Base-by-base conservation (phyloP, 2,797 vertebrate species). In the Allobates femoralis region DNA sequence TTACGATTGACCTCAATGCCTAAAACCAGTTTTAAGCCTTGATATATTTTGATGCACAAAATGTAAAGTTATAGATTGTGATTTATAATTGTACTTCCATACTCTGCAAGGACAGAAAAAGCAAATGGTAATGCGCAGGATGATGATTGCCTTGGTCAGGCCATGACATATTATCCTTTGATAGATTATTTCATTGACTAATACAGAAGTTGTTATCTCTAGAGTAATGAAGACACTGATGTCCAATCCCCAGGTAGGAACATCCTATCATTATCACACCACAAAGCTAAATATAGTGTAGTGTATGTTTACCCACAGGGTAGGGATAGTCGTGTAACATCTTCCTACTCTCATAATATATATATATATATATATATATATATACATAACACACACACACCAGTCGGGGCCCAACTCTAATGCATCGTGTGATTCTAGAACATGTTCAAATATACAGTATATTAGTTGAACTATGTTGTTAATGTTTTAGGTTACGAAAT, bases 341-440 rank as follows among this genome's bases (percentile, higher is more conserved):
- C 10, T 53, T 66, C 28, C 16, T 34, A 11, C 28, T 30, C 62
- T 5, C 62, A 66, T 66, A 41, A n/a, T n/a, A 64, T n/a, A 8
- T 53, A 56, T 55, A 50, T 37, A 37, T 32, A 71, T 30, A 41
- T 82, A 56, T 82, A n/a, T n/a, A n/a, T n/a, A n/a, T n/a, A n/a
- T n/a, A n/a, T n/a, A n/a, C n/a, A n/a, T n/a, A n/a, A n/a, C n/a
- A n/a, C n/a, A n/a, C n/a, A n/a, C n/a, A n/a, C n/a, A n/a, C n/a
- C n/a, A n/a, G n/a, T n/a, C n/a, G n/a, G n/a, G n/a, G n/a, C n/a
- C n/a, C n/a, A n/a, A n/a, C n/a, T n/a, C n/a, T n/a, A n/a, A n/a
- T n/a, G n/a, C n/a, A n/a, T n/a, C n/a, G n/a, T n/a, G n/a, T n/a
- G n/a, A n/a, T n/a, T n/a, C n/a, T n/a, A n/a, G n/a, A n/a, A n/a